phyloP scores from a whole-genome alignment of 2,888 invertebrate species.

The Cosmia trapezina region DNA sequence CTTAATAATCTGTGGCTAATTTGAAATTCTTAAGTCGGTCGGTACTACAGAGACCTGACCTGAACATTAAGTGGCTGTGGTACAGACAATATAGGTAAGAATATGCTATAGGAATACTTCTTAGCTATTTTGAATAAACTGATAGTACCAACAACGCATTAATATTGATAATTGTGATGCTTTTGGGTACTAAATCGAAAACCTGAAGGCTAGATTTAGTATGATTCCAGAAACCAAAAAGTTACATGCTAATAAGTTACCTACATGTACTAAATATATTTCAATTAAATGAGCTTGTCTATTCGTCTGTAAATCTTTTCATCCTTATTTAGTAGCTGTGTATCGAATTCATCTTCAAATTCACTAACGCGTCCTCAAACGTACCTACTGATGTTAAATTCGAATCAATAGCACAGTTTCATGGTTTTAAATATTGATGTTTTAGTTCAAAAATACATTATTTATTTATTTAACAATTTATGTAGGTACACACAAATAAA shows the following conservation, averaged over 20 bases:
- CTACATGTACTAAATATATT: not conserved
- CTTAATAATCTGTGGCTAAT: constrained; percentile 73
- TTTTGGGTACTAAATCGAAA: not conserved
- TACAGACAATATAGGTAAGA: constrained; percentile 37
- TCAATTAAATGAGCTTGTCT: not conserved
- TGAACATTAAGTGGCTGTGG: constrained; percentile 47
- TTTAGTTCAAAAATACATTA: not conserved
- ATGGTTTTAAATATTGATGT: not conserved
- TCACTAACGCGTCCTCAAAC: not conserved
- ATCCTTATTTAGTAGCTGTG: not conserved
- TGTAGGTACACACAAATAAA: too few relatives aligned
- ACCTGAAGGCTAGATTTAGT: not conserved
- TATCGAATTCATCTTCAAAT: not conserved
- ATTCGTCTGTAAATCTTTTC: constrained; percentile 3
- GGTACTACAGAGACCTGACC: constrained; percentile 58
- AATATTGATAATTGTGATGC: constrained; percentile 7
- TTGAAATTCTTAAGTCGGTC: constrained; percentile 69
- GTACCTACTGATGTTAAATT: not conserved
- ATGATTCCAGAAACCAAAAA: not conserved
- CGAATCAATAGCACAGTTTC: not conserved
- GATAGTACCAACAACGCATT: constrained; percentile 5
- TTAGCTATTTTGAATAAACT: constrained; percentile 39
- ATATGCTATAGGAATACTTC: constrained; percentile 40
- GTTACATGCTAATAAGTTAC: not conserved
- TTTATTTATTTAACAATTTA: too few relatives aligned